Evolutionary conservation across 2,113 vertebrate species (phyloP).

Genomic region (Oreochromis aureus): DNA sequence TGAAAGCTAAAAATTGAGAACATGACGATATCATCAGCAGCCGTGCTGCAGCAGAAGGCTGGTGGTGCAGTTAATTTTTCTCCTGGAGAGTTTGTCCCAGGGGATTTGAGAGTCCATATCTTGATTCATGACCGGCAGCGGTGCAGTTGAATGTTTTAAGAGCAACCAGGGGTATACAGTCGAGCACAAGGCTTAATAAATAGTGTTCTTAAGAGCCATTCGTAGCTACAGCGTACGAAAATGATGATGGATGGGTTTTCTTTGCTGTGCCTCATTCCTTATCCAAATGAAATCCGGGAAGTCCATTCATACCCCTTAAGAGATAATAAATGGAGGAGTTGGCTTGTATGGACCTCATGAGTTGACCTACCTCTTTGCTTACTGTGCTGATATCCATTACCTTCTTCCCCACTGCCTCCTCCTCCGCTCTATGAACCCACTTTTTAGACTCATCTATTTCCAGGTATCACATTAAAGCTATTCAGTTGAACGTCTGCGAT

Average conservation of each 20-base stretch:
- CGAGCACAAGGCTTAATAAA: constrained; percentile 47
- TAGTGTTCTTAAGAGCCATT: constrained; percentile 52
- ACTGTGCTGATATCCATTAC: neutral
- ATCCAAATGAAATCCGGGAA: constrained; percentile 64
- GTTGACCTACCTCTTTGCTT: constrained; percentile 14
- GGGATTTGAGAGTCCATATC: constrained; percentile 27
- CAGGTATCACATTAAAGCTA: neutral
- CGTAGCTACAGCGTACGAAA: constrained; percentile 21
- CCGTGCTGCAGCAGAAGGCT: neutral
- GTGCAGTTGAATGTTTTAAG: constrained; percentile 43
- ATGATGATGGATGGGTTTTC: constrained; percentile 56
- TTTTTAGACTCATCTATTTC: neutral
- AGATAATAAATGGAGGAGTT: constrained; percentile 55
- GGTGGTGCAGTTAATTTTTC: constrained; percentile 23
- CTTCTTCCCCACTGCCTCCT: neutral
- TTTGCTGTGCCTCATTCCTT: constrained; percentile 54
- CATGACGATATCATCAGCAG: neutral
- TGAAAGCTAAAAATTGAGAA: neutral
- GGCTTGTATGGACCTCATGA: constrained; percentile 28
- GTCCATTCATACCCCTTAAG: constrained; percentile 54
- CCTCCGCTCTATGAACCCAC: neutral
- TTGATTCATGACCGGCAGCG: constrained; percentile 48
- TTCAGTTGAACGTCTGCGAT: neutral
- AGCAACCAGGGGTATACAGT: constrained; percentile 27
- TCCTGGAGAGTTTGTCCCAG: constrained; percentile 16